A percentile compares a stretch with the other conserved stretches of the same genome.
Evolutionary conservation across 2,888 invertebrate species (phyloP).

Genomic region (Nomada hirtipes): DNA sequence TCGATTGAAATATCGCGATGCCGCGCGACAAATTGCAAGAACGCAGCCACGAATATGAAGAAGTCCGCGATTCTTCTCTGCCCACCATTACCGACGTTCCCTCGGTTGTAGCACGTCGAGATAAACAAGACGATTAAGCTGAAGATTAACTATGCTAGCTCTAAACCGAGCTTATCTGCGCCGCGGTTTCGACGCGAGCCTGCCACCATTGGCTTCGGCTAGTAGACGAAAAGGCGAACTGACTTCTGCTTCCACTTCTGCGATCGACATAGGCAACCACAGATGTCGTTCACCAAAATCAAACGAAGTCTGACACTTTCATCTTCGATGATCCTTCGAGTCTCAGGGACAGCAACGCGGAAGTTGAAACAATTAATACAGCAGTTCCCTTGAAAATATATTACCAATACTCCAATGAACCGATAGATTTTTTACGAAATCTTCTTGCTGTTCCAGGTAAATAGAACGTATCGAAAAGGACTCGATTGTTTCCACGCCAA

Average conservation of each 20-base stretch:
- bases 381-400: too few species aligned
- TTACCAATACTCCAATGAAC: too few species aligned
- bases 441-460: too few species aligned
- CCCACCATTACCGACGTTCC: conserved; percentile 53
- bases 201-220: conserved; percentile 34
- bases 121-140: conserved; percentile 57
- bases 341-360: too few species aligned
- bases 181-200: conserved; percentile 53
- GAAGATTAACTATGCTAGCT: conserved; percentile 60
- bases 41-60: conserved; percentile 45
- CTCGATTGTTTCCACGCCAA: not conserved
- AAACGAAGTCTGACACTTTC: too few species aligned
- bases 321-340: too few species aligned
- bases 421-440: too few species aligned
- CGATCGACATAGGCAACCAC: not conserved
- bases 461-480: not conserved
- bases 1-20: conserved; percentile 52
- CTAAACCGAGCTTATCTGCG: conserved; percentile 58
- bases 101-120: conserved; percentile 57
- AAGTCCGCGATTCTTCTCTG: conserved; percentile 33
- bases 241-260: conserved; percentile 34
- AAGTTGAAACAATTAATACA: too few species aligned
- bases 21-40: conserved; percentile 46
- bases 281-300: too few species aligned
- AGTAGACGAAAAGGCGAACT: not conserved